These are phyloP conservation scores for Cyprichromis sp. DNA, from an alignment of 2,113 vertebrate genomes.

Conservation along the genomic window DNA sequence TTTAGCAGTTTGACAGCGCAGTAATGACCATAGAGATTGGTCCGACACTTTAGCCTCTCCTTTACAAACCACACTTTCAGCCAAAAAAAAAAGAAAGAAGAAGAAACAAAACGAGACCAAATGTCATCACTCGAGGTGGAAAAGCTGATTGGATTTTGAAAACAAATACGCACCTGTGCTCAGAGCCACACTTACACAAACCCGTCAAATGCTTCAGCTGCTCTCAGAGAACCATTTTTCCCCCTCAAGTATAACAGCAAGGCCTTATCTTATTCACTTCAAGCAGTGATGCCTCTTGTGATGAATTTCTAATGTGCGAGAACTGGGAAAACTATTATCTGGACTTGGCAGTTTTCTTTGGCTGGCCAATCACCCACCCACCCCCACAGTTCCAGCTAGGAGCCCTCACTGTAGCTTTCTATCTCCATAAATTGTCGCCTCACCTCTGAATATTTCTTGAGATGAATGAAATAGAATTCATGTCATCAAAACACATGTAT, in stretches of 20 bases:
- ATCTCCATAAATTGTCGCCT: constrained; percentile 3
- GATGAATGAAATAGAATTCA: constrained; percentile 3
- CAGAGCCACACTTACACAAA: background rate
- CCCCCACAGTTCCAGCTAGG: background rate
- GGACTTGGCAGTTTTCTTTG: constrained; percentile 43
- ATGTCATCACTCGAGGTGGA: constrained; percentile 1
- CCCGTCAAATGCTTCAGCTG: constrained; percentile 35
- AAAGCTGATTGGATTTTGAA: constrained; percentile 24
- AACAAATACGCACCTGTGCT: constrained; percentile 22
- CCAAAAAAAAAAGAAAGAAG: background rate
- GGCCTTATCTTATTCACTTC: constrained; percentile 42
- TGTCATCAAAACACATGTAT: background rate
- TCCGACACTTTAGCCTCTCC: background rate
- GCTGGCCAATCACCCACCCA: background rate
- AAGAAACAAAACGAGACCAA: background rate
- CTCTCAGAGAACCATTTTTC: background rate
- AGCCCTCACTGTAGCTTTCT: background rate
- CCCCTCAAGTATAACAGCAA: constrained; percentile 24
- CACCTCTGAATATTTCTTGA: background rate
- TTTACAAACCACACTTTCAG: background rate
- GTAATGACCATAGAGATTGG: background rate
- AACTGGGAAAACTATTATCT: constrained; percentile 56
- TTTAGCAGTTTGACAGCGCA: background rate
- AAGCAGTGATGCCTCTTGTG: constrained; percentile 32
- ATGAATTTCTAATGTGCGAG: constrained; percentile 45